Base-by-base conservation (phyloP, 2,113 vertebrate genomes). In the Dipodomys spectabilis region DNA sequence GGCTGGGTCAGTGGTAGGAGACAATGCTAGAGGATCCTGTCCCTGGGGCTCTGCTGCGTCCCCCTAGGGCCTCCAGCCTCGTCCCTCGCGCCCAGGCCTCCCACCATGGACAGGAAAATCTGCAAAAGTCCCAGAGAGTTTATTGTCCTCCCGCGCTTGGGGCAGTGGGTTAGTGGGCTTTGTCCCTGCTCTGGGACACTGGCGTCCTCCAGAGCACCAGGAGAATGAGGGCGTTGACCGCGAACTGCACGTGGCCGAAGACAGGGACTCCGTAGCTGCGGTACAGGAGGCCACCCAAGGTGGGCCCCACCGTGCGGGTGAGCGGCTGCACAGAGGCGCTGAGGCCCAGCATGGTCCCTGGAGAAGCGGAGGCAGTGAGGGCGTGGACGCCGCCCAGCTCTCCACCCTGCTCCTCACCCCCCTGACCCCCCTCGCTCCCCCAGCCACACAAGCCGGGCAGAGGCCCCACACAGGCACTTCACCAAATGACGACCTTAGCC, bases 291-390 rank as follows among this genome's bases (percentile, higher is more conserved):
- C 99, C 99, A 0, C 99, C 99, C 0, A 98, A 94, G 0, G 99
- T 99, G 45, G 99, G 99, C 6, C 99, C 99, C 30, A 99, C 74
- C 0, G 99, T 99, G 57, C 98, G 98, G 3, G 98, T 97, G 81
- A 99, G 96, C 0, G 99, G 98, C 10, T 99, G 98, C 65, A 99
- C 98, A 0, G 99, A 98, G 5, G 99, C 97, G 0, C 99, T 99
- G 79, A 99, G 98, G 39, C 99, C 99, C 57, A 99, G 97, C 99
- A 99, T 99, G n/a, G 99, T 98, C 95, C 99, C 99, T 99, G 96
- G 19, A 0, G n/a, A 39, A 13, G 53, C 53, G 15, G 13, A 13
- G 53, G 53, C 7, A 57, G 49, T 49, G 49, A 49, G 49, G 10
- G 73, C n/a, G 5, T 7, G 28, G 6, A 44, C 25, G 3, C 11